A percentile compares a stretch with the other conserved stretches of the same genome.
phyloP scores from a whole-genome alignment of 2,888 invertebrate genomes.

The Chromoteleia sp. region DNA sequence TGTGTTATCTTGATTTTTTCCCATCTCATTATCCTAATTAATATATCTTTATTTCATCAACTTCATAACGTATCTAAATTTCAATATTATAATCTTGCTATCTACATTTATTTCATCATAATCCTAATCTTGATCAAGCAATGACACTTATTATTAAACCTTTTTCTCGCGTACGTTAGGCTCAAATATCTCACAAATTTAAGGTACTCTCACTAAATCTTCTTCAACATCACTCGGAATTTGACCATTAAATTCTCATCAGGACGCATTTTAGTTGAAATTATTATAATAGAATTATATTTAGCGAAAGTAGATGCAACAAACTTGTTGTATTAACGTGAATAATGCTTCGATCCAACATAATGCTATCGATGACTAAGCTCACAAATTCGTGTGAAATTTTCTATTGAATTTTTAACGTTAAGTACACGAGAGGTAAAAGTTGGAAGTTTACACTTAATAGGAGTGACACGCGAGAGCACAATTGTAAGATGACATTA shows the following conservation, averaged over 20 bases:
- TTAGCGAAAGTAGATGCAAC: not conserved
- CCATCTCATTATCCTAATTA: too few relatives aligned
- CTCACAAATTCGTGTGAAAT: constrained; percentile 3
- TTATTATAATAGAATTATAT: constrained; percentile 12
- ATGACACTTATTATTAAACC: too few relatives aligned
- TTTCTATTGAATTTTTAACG: constrained; percentile 18
- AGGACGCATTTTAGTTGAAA: not conserved
- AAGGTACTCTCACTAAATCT: too few relatives aligned
- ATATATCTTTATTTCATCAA: too few relatives aligned
- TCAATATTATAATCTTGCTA: too few relatives aligned
- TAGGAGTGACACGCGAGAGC: not conserved
- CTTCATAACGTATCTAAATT: too few relatives aligned
- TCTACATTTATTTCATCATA: too few relatives aligned
- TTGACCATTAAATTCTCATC: not conserved
- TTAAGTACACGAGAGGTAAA: not conserved
- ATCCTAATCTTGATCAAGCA: too few relatives aligned
- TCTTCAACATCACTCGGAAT: too few relatives aligned
- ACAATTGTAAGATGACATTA: constrained; percentile 8
- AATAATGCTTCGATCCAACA: not conserved
- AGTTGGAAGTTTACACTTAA: constrained; percentile 9
- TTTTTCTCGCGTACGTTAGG: too few relatives aligned
- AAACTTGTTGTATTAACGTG: constrained; percentile 3
- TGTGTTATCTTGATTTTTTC: too few relatives aligned
- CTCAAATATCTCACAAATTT: too few relatives aligned
- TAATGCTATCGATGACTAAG: not conserved